Evolutionary conservation across 1,140 invertebrate species (phyloP).

Genomic region (Pogonus chalceus): DNA sequence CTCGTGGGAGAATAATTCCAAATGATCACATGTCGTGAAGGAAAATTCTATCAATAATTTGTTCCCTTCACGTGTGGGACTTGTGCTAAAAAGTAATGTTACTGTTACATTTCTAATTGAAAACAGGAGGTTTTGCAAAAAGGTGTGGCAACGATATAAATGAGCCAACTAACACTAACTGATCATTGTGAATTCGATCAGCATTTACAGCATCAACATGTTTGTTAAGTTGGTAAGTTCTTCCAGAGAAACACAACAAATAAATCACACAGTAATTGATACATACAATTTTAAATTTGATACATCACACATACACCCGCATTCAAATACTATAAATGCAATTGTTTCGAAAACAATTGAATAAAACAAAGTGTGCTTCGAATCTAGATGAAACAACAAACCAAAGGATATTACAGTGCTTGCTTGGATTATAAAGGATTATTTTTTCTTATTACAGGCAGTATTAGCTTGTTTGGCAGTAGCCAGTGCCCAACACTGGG

Average conservation of each 20-base stretch:
- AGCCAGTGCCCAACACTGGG: background rate
- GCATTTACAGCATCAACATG: slow-evolving; percentile 4
- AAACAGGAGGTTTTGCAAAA: background rate
- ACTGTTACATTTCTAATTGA: slow-evolving; percentile 7
- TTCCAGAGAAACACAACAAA: background rate
- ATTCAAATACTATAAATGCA: too few relatives aligned
- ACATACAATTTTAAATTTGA: too few relatives aligned
- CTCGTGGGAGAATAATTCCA: background rate
- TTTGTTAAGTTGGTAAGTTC: background rate
- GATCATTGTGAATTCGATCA: slow-evolving; percentile 1
- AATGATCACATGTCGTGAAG: background rate
- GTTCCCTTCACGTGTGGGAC: slow-evolving; percentile 4
- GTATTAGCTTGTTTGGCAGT: background rate
- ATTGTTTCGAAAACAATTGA: too few relatives aligned
- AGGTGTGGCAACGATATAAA: background rate
- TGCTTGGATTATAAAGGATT: background rate
- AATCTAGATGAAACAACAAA: too few relatives aligned
- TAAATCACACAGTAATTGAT: too few relatives aligned
- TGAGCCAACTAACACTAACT: background rate
- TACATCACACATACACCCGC: too few relatives aligned
- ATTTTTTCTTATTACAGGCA: background rate
- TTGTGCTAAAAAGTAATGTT: background rate
- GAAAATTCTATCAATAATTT: background rate
- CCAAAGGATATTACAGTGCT: too few relatives aligned
- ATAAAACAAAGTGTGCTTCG: too few relatives aligned